Conservation (phyloP, 2,888 invertebrate species). For the Taphrorychus bicolor region DNA sequence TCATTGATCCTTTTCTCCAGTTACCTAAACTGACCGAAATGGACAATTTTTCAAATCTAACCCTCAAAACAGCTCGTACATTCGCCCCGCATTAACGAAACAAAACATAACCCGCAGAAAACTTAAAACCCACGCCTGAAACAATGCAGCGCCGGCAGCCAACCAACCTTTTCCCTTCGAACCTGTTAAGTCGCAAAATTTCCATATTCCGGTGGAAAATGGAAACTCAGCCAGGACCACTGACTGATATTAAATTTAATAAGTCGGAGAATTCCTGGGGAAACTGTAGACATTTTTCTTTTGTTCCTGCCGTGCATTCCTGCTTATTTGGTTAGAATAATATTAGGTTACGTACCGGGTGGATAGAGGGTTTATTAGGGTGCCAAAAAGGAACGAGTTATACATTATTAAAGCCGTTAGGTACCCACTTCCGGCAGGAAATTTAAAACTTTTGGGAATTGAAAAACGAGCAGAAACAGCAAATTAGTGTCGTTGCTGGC, state of each 20-base stretch:
- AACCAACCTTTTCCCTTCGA: not conserved
- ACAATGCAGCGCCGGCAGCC: not conserved
- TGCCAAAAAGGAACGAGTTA: not conserved
- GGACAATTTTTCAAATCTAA: not conserved
- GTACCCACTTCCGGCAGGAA: not conserved
- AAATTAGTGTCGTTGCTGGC: not conserved
- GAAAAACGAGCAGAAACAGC: not conserved
- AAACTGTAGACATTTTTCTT: constrained; percentile 13
- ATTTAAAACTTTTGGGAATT: too few relatives aligned
- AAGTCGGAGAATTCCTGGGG: constrained; percentile 26
- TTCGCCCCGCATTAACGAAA: not conserved
- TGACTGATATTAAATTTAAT: constrained; percentile 37
- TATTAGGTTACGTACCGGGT: constrained; percentile 9
- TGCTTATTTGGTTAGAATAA: constrained; percentile 28
- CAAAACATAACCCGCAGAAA: not conserved
- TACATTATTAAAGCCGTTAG: not conserved
- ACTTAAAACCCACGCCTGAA: not conserved
- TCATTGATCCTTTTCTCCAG: too few relatives aligned
- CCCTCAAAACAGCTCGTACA: not conserved
- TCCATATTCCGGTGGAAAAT: constrained; percentile 20
- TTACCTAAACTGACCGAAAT: too few relatives aligned
- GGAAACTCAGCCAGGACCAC: constrained; percentile 20
- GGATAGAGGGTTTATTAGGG: constrained; percentile 12
- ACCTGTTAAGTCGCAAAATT: constrained; percentile 18
- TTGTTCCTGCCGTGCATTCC: constrained; percentile 27